phyloP scores from a whole-genome alignment of 2,888 invertebrate species.

The Celastrina argiolus region DNA sequence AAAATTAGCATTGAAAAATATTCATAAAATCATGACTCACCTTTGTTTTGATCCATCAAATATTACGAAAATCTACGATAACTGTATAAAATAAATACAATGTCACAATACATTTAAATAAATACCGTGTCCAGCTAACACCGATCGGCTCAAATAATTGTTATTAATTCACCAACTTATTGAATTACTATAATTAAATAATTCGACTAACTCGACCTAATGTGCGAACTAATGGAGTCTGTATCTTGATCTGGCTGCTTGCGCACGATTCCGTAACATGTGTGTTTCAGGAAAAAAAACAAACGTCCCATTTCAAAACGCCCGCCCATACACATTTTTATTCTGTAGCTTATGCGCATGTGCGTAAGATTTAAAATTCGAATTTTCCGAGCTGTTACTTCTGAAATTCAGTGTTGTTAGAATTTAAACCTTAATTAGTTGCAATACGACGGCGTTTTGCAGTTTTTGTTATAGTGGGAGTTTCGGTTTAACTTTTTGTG shows the following conservation, averaged over 20 bases:
- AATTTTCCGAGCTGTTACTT: conserved; percentile 30
- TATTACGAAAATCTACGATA: conserved; percentile 25
- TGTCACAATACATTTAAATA: conserved; percentile 57
- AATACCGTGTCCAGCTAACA: conserved; percentile 48
- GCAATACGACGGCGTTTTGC: conserved; percentile 40
- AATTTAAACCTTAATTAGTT: conserved; percentile 41
- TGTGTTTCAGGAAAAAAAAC: conserved; percentile 59
- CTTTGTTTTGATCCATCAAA: conserved; percentile 64
- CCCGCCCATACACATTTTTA: not conserved
- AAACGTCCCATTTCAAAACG: conserved; percentile 38
- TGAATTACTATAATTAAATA: conserved; percentile 77
- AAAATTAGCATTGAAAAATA: not conserved
- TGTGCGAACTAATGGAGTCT: conserved; percentile 75
- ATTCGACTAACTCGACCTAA: conserved; percentile 74
- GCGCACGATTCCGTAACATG: conserved; percentile 54
- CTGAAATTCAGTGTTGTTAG: conserved; percentile 24
- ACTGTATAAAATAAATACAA: conserved; percentile 38
- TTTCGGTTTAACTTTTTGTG: conserved; percentile 42
- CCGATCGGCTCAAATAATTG: conserved; percentile 56
- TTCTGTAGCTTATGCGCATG: conserved; percentile 40
- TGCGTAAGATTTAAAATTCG: conserved; percentile 38
- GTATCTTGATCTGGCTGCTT: conserved; percentile 67
- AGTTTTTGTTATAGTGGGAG: conserved; percentile 42
- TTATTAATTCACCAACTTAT: conserved; percentile 73
- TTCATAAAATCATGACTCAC: conserved; percentile 41